These are phyloP conservation scores for Morpho helenor DNA, from an alignment of 2,888 invertebrate species.

Conservation along the genomic window DNA sequence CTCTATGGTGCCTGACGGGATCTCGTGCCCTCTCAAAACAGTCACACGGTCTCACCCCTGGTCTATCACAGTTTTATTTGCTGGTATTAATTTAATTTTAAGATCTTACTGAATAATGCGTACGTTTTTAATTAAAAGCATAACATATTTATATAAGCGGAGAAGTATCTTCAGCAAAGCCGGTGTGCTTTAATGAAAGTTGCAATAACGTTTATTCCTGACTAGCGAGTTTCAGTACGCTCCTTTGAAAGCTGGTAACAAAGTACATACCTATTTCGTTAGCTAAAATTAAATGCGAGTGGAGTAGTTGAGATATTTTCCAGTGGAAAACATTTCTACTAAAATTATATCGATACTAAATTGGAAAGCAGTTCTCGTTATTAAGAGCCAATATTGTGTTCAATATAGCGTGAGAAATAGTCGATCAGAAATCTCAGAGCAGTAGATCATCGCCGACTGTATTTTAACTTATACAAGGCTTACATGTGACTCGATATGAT, in stretches of 20 bases:
- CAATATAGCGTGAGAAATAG: not conserved
- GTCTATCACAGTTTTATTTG: too few relatives aligned
- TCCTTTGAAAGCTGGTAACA: conserved; percentile 45
- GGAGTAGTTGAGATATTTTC: conserved; percentile 27
- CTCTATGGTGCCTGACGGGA: too few relatives aligned
- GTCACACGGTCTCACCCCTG: too few relatives aligned
- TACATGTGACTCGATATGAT: too few relatives aligned
- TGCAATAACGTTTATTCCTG: conserved; percentile 26
- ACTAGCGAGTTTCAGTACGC: conserved; percentile 32
- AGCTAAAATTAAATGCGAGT: conserved; percentile 39
- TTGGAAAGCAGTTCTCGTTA: not conserved
- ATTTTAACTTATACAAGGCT: too few relatives aligned
- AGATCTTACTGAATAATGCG: too few relatives aligned
- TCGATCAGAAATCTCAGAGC: too few relatives aligned
- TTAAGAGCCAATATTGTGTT: conserved; percentile 1
- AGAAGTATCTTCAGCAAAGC: conserved; percentile 16
- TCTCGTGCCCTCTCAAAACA: too few relatives aligned
- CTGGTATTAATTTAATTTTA: too few relatives aligned
- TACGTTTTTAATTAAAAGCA: conserved; percentile 37
- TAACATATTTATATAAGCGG: conserved; percentile 26
- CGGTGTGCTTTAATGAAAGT: conserved; percentile 26
- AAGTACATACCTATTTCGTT: conserved; percentile 39
- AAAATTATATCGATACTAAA: conserved; percentile 27
- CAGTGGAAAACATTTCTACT: conserved; percentile 17
- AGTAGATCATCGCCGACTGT: too few relatives aligned